Conservation (phyloP, 2,888 invertebrate genomes). For the Seira musarum region DNA sequence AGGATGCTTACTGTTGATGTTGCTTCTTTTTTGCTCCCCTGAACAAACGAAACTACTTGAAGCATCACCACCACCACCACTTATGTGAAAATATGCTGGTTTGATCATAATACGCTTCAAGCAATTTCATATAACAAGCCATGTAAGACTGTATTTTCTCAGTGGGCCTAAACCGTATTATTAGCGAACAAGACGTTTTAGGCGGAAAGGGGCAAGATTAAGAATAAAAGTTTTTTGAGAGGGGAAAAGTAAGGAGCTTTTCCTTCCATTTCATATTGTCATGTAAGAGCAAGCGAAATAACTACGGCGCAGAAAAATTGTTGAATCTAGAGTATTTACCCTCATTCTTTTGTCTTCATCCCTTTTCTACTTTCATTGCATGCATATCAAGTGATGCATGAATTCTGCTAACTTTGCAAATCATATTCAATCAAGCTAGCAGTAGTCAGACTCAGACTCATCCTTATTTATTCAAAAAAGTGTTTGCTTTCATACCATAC, state of each 20-base stretch:
- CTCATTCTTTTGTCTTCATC: slow-evolving; percentile 24
- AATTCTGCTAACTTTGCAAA: slow-evolving; percentile 57
- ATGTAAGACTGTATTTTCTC: neutral
- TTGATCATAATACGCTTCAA: slow-evolving; percentile 29
- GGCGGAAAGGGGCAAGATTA: no score
- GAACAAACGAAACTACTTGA: slow-evolving; percentile 3
- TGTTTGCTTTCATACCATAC: neutral
- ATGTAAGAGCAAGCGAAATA: slow-evolving; percentile 34
- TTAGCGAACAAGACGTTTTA: neutral
- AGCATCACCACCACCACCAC: slow-evolving; percentile 12
- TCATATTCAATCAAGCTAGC: slow-evolving; percentile 30
- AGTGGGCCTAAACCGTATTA: neutral
- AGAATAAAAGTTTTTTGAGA: neutral
- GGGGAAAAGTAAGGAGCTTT: slow-evolving; percentile 2
- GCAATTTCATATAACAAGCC: slow-evolving; percentile 30
- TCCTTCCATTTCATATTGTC: slow-evolving; percentile 30
- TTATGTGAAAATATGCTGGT: slow-evolving; percentile 41
- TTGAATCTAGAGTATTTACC: slow-evolving; percentile 55
- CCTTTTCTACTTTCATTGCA: slow-evolving; percentile 14
- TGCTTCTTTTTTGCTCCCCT: slow-evolving; percentile 5
- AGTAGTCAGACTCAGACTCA: slow-evolving; percentile 5
- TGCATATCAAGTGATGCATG: slow-evolving; percentile 57
- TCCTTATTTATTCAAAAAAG: slow-evolving; percentile 28
- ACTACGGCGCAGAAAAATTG: slow-evolving; percentile 46
- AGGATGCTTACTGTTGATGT: slow-evolving; percentile 27